A percentile compares a stretch with the other conserved stretches of the same genome.
Evolutionary conservation across 2,888 invertebrate species (phyloP).

Genomic region (Drosophila incognita): DNA sequence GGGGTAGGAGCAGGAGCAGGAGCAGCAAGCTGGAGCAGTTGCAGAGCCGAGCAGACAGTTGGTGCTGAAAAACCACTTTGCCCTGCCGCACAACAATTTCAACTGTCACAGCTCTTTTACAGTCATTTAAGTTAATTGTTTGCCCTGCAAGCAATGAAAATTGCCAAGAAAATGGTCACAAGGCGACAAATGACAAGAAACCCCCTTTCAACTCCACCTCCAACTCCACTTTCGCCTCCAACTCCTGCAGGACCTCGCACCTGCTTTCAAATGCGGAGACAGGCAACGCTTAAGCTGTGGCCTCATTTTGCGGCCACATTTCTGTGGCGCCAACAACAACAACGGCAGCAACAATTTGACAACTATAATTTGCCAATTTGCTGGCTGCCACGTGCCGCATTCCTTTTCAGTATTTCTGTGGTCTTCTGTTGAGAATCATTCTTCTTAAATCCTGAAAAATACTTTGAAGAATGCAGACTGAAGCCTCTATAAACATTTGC

Average conservation of each 20-base stretch:
- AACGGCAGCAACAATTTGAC: conserved; percentile 16
- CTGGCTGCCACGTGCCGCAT: conserved; percentile 47
- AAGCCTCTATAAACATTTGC: conserved; percentile 49
- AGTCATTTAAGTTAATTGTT: conserved; percentile 77
- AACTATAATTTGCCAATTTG: conserved; percentile 52
- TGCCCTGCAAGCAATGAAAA: conserved; percentile 45
- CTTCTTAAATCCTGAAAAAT: conserved; percentile 36
- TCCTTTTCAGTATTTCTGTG: conserved; percentile 10
- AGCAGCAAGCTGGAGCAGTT: conserved; percentile 4
- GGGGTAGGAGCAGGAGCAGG: conserved; percentile 8
- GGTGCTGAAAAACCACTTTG: conserved; percentile 64
- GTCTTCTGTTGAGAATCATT: conserved; percentile 1
- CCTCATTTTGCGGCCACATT: conserved; percentile 41
- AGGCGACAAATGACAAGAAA: conserved; percentile 1
- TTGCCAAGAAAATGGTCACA: conserved; percentile 21
- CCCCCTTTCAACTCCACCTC: too few relatives aligned
- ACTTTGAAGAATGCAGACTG: background rate
- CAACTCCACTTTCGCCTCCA: background rate
- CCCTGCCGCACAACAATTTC: conserved; percentile 63
- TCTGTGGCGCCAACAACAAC: conserved; percentile 16
- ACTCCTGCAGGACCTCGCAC: background rate
- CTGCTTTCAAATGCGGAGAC: conserved; percentile 15
- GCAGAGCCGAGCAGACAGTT: conserved; percentile 47
- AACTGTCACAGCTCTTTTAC: conserved; percentile 62
- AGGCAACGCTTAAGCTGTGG: conserved; percentile 17